phyloP scores from a whole-genome alignment of 2,113 vertebrate species.

The Psittacula cyanocephala region DNA sequence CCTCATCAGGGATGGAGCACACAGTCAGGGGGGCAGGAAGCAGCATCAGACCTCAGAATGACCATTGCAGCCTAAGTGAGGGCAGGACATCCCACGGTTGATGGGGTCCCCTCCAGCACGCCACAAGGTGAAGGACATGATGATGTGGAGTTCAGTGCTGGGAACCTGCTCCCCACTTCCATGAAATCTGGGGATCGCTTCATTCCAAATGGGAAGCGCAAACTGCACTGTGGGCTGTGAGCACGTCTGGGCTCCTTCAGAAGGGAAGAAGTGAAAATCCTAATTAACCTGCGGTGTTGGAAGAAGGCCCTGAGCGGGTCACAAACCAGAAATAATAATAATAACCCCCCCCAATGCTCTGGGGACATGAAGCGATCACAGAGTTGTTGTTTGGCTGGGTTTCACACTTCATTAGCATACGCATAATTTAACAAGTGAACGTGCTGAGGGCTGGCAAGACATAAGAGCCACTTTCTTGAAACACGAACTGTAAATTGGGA shows the following conservation, averaged over 20 bases:
- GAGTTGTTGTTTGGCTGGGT: constrained; percentile 80
- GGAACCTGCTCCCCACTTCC: constrained; percentile 10
- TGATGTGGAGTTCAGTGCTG: not conserved
- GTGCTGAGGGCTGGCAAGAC: constrained; percentile 73
- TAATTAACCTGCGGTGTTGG: constrained; percentile 87
- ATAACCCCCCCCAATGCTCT: constrained; percentile 65
- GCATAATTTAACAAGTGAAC: constrained; percentile 82
- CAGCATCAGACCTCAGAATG: not conserved
- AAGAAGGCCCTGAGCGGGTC: constrained; percentile 75
- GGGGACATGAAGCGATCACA: constrained; percentile 77
- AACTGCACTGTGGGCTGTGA: constrained; percentile 36
- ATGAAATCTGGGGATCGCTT: constrained; percentile 36
- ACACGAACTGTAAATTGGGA: constrained; percentile 68
- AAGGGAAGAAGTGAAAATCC: constrained; percentile 77
- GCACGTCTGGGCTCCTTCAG: constrained; percentile 43
- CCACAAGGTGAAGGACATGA: not conserved
- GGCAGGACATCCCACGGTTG: not conserved
- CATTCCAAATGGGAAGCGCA: constrained; percentile 37
- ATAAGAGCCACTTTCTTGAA: constrained; percentile 66
- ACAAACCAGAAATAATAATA: constrained; percentile 72
- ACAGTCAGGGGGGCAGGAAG: not conserved
- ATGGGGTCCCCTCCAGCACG: not conserved
- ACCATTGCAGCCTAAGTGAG: not conserved
- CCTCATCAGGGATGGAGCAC: fast-evolving
- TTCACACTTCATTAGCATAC: constrained; percentile 87